Evolutionary conservation across 1,140 invertebrate species (phyloP).

Genomic region (Neodiprion virginianus): DNA sequence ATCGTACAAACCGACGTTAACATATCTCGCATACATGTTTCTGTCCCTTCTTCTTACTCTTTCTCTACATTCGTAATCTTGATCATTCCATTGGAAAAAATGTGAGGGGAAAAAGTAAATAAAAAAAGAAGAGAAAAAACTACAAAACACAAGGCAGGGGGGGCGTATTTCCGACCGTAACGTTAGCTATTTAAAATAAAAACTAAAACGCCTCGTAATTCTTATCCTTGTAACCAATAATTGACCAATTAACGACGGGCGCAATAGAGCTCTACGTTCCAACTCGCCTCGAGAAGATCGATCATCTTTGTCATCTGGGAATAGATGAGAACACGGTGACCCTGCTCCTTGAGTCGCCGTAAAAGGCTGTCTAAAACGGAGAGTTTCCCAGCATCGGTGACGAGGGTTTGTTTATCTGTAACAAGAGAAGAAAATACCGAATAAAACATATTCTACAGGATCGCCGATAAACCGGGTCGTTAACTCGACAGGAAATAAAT

Average conservation of each 20-base stretch:
- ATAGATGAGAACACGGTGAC: slow-evolving; percentile 94
- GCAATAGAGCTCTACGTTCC: slow-evolving; percentile 4
- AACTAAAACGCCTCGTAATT: background rate
- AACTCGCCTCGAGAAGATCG: slow-evolving; percentile 87
- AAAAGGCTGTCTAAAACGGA: slow-evolving; percentile 87
- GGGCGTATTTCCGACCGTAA: too few relatives aligned
- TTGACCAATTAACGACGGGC: slow-evolving; percentile 8
- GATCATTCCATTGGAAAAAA: too few relatives aligned
- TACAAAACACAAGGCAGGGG: too few relatives aligned
- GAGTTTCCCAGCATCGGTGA: slow-evolving; percentile 93
- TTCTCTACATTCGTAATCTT: background rate
- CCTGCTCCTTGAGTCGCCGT: slow-evolving; percentile 81
- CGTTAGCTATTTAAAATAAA: slow-evolving; percentile 12
- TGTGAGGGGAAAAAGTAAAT: too few relatives aligned
- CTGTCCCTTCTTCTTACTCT: too few relatives aligned
- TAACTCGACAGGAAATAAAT: background rate
- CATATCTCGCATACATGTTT: too few relatives aligned
- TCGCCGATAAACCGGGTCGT: background rate
- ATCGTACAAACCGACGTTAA: too few relatives aligned
- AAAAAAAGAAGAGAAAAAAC: too few relatives aligned
- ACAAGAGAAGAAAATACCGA: slow-evolving; percentile 39
- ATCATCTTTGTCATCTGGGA: slow-evolving; percentile 99
- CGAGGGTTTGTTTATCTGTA: slow-evolving; percentile 87
- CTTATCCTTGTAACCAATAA: slow-evolving; percentile 14
- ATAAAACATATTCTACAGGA: slow-evolving; percentile 3